Base-by-base conservation (phyloP, 1,140 invertebrate genomes). In the Dendrolimus kikuchii region DNA sequence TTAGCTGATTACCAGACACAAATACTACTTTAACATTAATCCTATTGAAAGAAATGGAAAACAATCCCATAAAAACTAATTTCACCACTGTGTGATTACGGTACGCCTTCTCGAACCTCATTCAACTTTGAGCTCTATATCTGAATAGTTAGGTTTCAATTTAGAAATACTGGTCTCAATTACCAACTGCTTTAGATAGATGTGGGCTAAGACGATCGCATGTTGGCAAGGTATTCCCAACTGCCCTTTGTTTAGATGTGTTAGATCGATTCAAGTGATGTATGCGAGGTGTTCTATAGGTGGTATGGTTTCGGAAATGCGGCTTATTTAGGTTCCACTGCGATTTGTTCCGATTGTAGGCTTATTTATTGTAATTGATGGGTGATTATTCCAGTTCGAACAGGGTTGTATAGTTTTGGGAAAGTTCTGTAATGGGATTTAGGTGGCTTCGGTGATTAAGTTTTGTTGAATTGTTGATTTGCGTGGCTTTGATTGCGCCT, bases 261-360 rank as follows among this genome's bases (percentile, higher is more conserved):
- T 82, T 75, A 85, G 79, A 85, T 85, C 81, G 81, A 85, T 82
- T 78, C 74, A 65, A 60, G 66, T 81, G 77, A 84, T 81, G 76
- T 84, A 84, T 77, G 77, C 60, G 74, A 71, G 81, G 82, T 77
- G 76, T 23, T 23, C 23, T 23, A 3, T 23, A 23, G 23, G 23
- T 23, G 23, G 23, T 23, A 23, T 23, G 23, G 23, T 23, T 23
- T 23, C 23, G 23, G 23, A 23, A 23, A 23, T 23, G 23, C 23
- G 23, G 23, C 23, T 23, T 23, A 23, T 23, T 23, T 23, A 23
- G 23, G 23, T 23, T 23, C 23, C 23, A 23, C 23, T 23, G 23
- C 23, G 80, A 83, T 83, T 86, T 76, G 76, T 83, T 81, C 74
- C 82, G 80, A 83, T 86, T 82, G 68, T 65, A 60, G 65, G 64